Evolutionary conservation across 1,140 invertebrate genomes (phyloP), one percentile per base, ranked within the genome.

Genomic region (Colletes gigas): DNA sequence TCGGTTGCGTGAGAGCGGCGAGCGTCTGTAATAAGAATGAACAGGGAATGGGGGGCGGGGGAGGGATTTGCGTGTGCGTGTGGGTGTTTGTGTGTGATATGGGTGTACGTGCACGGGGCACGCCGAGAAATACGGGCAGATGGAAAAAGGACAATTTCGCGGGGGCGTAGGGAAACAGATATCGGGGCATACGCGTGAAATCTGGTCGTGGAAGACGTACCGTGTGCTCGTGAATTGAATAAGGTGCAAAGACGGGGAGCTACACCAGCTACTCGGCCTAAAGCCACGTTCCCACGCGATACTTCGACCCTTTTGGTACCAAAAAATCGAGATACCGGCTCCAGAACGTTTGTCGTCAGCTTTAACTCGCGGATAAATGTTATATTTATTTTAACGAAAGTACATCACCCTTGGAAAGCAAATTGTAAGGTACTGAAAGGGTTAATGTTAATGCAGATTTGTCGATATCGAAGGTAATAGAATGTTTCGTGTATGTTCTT

Each of bases 1-100:
- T 78, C 78, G 79, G 65, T 72, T 83, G 84, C 79, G 81, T 81
- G 83, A 82, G 83, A 84, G 82, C 76, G 70, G 86, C 30, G 85
- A 79, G 80, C 81, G 83, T 74, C 75, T 82, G 81, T 82, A 80
- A 83, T 52, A 55, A 80, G 83, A 80, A 78, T 60, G 84, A 82
- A 77, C 69, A 30, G 30, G 80, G 67, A n/a, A n/a, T n/a, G n/a
- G 30, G 9, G 54, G 17, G 50, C 59, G 21, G 17, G 10, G n/a
- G 21, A 10, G 59, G 39, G 17, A 62, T 30, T 30, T 30, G 15
- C 12, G 44, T 54, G 70, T 57, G 41, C 54, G 62, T 54, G 78
- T 78, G 65, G 78, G 71, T 72, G 78, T 77, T 76, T 71, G 55
- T 73, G 75, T 74, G 44, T 44, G 60, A 57, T 60, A 67, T 54